Evolutionary conservation across 2,888 invertebrate genomes (phyloP).

Genomic region (Trichogramma evanescens): DNA sequence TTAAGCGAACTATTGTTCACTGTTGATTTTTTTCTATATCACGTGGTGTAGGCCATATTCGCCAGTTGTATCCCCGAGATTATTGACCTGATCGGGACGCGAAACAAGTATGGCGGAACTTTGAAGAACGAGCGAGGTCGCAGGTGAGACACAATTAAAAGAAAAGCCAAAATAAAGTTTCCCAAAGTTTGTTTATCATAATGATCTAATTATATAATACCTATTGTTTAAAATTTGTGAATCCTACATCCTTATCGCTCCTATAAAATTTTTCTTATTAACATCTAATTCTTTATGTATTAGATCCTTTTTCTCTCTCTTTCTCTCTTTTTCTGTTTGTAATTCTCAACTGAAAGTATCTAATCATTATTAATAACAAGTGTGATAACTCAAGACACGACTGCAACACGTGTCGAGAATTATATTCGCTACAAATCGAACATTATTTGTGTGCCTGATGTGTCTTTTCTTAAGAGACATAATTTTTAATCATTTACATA

Average conservation of each 20-base stretch:
- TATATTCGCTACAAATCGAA: constrained; percentile 18
- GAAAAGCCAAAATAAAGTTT: constrained; percentile 40
- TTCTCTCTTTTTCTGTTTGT: constrained; percentile 19
- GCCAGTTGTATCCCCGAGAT: constrained; percentile 99
- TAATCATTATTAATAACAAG: constrained; percentile 4
- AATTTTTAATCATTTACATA: constrained; percentile 7
- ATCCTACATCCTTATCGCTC: neutral
- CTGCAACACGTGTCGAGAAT: constrained; percentile 17
- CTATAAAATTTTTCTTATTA: constrained; percentile 14
- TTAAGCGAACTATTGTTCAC: constrained; percentile 47
- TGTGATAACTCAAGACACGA: constrained; percentile 13
- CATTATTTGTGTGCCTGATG: constrained; percentile 25
- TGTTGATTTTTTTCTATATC: constrained; percentile 37
- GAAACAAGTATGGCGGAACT: constrained; percentile 99
- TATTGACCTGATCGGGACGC: constrained; percentile 99
- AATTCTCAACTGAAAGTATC: constrained; percentile 5
- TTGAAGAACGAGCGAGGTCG: constrained; percentile 99
- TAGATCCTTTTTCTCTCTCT: constrained; percentile 7
- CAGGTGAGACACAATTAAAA: constrained; percentile 78
- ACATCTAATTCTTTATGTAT: constrained; percentile 15
- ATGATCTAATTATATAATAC: constrained; percentile 8
- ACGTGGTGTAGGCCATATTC: constrained; percentile 89
- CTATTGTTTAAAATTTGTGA: neutral
- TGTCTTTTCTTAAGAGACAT: constrained; percentile 20
- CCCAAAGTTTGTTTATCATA: constrained; percentile 16